Conservation (phyloP, 2,113 vertebrate species). For the Heterotilapia buettikoferi region DNA sequence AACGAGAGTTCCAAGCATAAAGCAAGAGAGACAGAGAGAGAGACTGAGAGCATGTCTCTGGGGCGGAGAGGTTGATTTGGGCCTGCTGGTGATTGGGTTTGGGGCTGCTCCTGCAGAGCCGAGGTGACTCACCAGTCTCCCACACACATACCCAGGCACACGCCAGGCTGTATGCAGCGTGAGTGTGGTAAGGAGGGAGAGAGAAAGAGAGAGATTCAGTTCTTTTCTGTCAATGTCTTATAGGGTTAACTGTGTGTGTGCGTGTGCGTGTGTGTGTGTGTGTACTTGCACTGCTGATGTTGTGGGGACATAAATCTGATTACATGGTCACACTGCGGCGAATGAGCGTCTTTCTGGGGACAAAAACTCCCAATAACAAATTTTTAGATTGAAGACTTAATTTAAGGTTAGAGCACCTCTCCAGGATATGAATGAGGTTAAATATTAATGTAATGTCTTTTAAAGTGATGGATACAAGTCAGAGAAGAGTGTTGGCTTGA, state of each 20-base stretch:
- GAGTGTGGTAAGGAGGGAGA: neutral
- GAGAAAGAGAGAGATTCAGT: neutral
- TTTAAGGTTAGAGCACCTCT: neutral
- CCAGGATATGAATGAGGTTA: neutral
- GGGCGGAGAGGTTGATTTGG: slow-evolving; percentile 39
- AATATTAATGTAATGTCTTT: neutral
- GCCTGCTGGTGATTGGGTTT: slow-evolving; percentile 49
- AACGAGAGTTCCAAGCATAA: neutral
- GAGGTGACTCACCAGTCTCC: slow-evolving; percentile 54
- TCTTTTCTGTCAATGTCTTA: slow-evolving; percentile 4
- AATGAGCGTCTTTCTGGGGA: neutral
- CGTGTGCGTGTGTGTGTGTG: neutral
- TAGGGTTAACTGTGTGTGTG: neutral
- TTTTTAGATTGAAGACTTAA: neutral
- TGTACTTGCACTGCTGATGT: neutral
- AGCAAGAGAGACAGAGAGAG: neutral
- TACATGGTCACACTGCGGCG: neutral
- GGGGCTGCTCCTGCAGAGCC: slow-evolving; percentile 16
- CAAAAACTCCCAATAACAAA: neutral
- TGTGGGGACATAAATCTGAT: neutral
- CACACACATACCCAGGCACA: slow-evolving; percentile 1
- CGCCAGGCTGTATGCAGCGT: neutral
- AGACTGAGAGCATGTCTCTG: slow-evolving; percentile 22
- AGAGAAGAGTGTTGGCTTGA: neutral
- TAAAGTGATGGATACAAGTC: neutral